Base-by-base conservation (phyloP, 2,888 invertebrate species). In the Tromatobia lineatoria region DNA sequence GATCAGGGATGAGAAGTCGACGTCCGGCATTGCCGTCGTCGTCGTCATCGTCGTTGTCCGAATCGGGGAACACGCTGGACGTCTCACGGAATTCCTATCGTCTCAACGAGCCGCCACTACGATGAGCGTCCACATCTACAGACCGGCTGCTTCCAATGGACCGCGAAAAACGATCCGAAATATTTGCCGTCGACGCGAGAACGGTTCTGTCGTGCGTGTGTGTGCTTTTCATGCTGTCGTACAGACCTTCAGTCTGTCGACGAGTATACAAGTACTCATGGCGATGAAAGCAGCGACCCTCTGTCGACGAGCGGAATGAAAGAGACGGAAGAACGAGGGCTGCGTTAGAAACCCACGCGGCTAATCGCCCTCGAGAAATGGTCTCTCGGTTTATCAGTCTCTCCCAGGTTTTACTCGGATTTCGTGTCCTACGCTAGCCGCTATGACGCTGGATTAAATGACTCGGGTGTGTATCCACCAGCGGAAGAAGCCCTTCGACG, bases 131-230 rank as follows among this genome's bases (percentile, higher is more conserved):
- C 77, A 75, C 74, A 86, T 83, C 88, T 91, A 90, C 92, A 91
- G 89, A 89, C 91, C 92, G 91, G 90, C 92, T 92, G 93, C 88
- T 93, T 90, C 90, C 91, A 93, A 93, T 92, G 92, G 93, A 90
- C 91, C 89, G 93, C 91, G 89, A 93, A 89, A 91, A 93, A 91
- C 89, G 89, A 89, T 86, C 87, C 88, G 89, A 89, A 88, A 90
- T 90, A 91, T 91, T 91, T 90, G 87, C 86, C 85, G 83, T 80
- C 86, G 86, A 85, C 85, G 87, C 79, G 83, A 38, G n/a, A 76
- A 82, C 75, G 71, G 78, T 66, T 38, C 34, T 20, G n/a, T 59
- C 54, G 80, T 77, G 52, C 67, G 79, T 82, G 71, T 75, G 69
- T 81, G 71, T 38, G 69, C 79, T 66, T 38, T 66, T 20, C 29